phyloP scores from a whole-genome alignment of 2,797 vertebrate species.

The Moxostoma hubbsi region DNA sequence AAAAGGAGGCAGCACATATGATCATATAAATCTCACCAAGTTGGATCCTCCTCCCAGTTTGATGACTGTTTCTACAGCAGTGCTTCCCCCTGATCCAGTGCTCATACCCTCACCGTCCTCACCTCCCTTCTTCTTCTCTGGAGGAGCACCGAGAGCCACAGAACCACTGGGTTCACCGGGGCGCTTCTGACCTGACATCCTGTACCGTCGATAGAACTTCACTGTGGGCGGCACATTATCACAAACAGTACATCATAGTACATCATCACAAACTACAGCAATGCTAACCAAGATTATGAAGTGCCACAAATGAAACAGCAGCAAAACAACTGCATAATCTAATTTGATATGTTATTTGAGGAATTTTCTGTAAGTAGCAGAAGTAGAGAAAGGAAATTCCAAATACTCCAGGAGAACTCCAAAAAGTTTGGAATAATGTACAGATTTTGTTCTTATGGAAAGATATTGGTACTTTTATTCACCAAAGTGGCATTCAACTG shows the following conservation, averaged over 20 bases:
- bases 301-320: too few species aligned
- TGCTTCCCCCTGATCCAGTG: conserved; percentile 74
- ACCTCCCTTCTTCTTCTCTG: conserved; percentile 76
- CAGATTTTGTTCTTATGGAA: too few species aligned
- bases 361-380: too few species aligned
- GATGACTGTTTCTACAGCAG: conserved; percentile 85
- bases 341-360: too few species aligned
- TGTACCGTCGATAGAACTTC: background rate
- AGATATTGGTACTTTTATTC: too few species aligned
- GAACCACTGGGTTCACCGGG: conserved; percentile 73
- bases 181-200: conserved; percentile 83
- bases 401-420: too few species aligned
- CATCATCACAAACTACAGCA: background rate
- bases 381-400: too few species aligned
- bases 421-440: too few species aligned
- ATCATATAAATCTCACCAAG: conserved; percentile 74
- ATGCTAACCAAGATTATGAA: too few species aligned
- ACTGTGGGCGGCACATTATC: conserved; percentile 4
- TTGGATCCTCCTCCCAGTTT: conserved; percentile 95
- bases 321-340: too few species aligned
- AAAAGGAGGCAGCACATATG: background rate
- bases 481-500: too few species aligned
- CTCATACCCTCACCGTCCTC: conserved; percentile 76
- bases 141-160: conserved; percentile 71
- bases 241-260: too few species aligned